Evolutionary conservation across 2,797 vertebrate species (phyloP).

Genomic region (Chaetophractus vellerosus): DNA sequence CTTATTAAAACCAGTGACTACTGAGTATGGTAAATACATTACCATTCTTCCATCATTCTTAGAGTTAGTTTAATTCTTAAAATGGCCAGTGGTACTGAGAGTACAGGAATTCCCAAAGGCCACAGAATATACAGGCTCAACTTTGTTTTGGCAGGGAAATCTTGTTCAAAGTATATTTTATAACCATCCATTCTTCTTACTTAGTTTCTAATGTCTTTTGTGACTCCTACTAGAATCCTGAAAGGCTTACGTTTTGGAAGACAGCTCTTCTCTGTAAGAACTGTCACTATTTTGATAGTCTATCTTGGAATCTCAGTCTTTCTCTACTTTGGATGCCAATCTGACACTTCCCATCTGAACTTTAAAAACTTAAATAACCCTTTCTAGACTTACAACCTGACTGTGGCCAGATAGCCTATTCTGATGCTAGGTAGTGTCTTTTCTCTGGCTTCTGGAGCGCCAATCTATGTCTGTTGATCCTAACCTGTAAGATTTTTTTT

Average conservation of each 20-base stretch:
- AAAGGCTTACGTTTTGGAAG: background rate
- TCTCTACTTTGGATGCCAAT: background rate
- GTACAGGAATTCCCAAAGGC: background rate
- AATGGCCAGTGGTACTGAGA: background rate
- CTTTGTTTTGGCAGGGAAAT: background rate
- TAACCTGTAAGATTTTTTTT: no score
- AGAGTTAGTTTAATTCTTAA: background rate
- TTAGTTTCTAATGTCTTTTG: conserved; percentile 6
- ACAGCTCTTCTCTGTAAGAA: background rate
- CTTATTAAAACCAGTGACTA: background rate
- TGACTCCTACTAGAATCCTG: background rate
- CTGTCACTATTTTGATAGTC: background rate
- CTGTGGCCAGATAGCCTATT: background rate
- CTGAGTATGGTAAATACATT: background rate
- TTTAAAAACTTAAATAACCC: no score
- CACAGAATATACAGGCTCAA: background rate
- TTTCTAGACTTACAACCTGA: background rate
- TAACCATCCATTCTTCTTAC: background rate
- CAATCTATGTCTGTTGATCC: no score
- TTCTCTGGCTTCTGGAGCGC: no score
- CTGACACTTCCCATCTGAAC: background rate
- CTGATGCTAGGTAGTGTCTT: no score
- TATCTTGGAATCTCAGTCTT: background rate
- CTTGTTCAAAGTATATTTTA: conserved; percentile 10
- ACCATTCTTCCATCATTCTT: background rate